Conservation (phyloP, 64 coral and sea anemone species). For the Acropora yongei region DNA sequence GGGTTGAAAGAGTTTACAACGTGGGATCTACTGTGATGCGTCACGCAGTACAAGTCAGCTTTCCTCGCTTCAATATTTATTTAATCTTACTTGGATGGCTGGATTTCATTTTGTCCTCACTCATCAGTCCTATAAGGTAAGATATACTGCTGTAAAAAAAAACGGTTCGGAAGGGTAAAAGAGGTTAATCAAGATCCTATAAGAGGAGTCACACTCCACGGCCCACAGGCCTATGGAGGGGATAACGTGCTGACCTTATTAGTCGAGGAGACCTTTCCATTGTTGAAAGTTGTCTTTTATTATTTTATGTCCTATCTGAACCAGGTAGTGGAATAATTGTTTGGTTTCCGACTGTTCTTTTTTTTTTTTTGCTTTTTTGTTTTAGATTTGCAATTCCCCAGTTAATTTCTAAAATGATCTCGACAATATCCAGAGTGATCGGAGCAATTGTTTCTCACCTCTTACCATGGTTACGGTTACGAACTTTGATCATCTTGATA, state of each 20-base stretch:
- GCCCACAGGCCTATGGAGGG: too few relatives aligned
- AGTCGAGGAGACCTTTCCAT: too few relatives aligned
- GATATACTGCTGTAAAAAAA: background rate
- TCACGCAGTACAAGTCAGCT: background rate
- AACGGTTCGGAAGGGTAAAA: too few relatives aligned
- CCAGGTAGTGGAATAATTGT: background rate
- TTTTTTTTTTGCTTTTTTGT: background rate
- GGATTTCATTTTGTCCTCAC: background rate
- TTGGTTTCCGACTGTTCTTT: background rate
- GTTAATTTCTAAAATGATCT: background rate
- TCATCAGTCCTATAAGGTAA: conserved; percentile 26
- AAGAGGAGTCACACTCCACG: too few relatives aligned
- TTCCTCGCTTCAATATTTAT: background rate
- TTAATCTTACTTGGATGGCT: background rate
- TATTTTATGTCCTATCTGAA: too few relatives aligned
- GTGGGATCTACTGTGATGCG: background rate
- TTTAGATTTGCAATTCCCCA: conserved; percentile 28
- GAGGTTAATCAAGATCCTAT: too few relatives aligned
- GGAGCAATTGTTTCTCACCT: background rate
- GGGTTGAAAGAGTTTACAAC: background rate
- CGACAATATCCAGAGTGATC: background rate
- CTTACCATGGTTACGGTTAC: background rate
- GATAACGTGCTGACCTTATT: too few relatives aligned
- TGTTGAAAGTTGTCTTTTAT: too few relatives aligned
- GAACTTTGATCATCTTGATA: background rate